Base-by-base conservation (phyloP, 1,140 invertebrate genomes). In the Scaptomyza montana region DNA sequence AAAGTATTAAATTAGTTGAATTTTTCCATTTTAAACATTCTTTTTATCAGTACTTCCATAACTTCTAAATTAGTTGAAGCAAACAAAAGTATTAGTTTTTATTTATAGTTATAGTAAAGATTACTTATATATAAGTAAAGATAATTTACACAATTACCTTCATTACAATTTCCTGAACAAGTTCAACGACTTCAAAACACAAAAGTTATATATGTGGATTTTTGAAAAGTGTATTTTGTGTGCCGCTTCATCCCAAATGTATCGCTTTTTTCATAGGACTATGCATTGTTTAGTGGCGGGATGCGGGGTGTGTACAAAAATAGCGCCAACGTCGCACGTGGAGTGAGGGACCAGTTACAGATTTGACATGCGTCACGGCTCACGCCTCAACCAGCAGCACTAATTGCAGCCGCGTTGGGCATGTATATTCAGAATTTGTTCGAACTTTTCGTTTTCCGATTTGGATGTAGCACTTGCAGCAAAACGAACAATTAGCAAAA, bases 361-460 rank as follows among this genome's bases (percentile, higher is more conserved):
- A 78, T 81, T 78, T 86, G 78, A 86, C 66, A 73, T 54, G 78
- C 74, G 70, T 74, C 81, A 74, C 74, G 80, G 74, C 59, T 80
- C 64, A 69, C 53, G 51, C 45, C 65, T 63, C 69, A 66, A 74
- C 25, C 69, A 55, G 65, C 51, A 61, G 39, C 60, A 80, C 81
- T 85, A 85, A 85, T 85, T 85, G 81, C 81, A 78, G 54, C 70
- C 59, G 33, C 33, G 8, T 36, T 7, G 7, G 7, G 8, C 56
- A 45, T 64, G 5, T 63, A 67, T 46, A 61, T 65, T 21, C 33
- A 30, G 28, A 59, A 56, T 47, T 39, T 57, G 1, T 64, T 33
- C 46, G 6, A 47, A n/a, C 16, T 47, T 9, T 59, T 66, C 30
- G 19, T 57, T 45, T 71, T 36, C 6, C 8, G 36, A 66, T 61